Conservation (phyloP, 2,113 vertebrate genomes). For the Ranitomeya variabilis region DNA sequence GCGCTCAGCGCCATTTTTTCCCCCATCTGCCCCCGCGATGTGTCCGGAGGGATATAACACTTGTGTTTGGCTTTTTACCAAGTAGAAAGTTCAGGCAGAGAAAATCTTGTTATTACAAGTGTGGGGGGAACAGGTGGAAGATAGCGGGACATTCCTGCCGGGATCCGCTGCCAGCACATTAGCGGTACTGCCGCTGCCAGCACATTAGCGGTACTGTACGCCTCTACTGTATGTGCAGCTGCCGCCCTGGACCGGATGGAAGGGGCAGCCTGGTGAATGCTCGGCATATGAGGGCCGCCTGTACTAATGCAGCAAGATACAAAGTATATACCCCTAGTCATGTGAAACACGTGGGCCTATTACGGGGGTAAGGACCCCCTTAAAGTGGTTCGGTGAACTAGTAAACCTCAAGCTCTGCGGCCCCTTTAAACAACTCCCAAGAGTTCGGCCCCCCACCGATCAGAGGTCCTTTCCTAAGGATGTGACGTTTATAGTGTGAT, state of each 20-base stretch:
- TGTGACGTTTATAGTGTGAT: no score
- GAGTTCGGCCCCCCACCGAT: no score
- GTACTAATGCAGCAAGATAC: background rate
- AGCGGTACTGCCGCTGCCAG: conserved; percentile 2
- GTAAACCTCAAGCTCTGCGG: no score
- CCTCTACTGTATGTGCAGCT: conserved; percentile 15
- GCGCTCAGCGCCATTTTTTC: background rate
- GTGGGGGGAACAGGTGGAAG: conserved; percentile 35
- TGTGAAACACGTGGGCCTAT: no score
- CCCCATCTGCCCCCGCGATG: background rate
- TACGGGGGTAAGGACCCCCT: background rate
- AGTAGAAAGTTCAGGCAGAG: conserved; percentile 33
- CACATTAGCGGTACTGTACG: conserved; percentile 16
- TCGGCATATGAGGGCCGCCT: background rate
- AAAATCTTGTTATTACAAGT: conserved; percentile 29
- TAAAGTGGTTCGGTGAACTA: no score
- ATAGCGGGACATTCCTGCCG: background rate
- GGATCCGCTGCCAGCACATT: conserved; percentile 24
- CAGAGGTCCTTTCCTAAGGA: no score
- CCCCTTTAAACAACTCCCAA: no score
- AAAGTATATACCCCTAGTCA: background rate
- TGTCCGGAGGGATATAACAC: conserved; percentile 7
- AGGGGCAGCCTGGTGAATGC: background rate
- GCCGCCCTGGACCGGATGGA: background rate
- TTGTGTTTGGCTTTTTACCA: conserved; percentile 47